Base-by-base conservation (phyloP, 1,140 invertebrate species). In the Hestina assimilis region DNA sequence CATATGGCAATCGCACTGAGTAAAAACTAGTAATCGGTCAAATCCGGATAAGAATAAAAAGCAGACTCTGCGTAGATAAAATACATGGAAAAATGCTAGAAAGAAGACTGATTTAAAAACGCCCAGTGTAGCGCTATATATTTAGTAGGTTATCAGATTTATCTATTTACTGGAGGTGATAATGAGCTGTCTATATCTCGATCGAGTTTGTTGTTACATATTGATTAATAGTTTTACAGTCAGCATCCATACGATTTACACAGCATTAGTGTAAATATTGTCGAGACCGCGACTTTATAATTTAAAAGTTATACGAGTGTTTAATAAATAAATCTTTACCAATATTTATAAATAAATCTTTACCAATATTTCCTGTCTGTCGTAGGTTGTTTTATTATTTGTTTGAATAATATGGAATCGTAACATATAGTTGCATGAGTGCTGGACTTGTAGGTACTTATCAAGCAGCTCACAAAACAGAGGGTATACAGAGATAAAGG, bases 171-270 rank as follows among this genome's bases (percentile, higher is more conserved):
- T n/a, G 45, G 31, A 57, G 54, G 54, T 57, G 54, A 35, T 56
- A 56, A 47, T 56, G 43, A 47, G 53, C 42, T 52, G 24, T 29
- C 43, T 47, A 47, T 56, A 43, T 46, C 23, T 40, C 33, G 24
- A 47, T 40, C 14, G 23, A 26, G 26, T 15, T n/a, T 6, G 15
- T 35, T 31, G 45, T 56, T 47, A 56, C 53, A 46, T 47, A 42
- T 35, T 35, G 53, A 56, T 56, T 56, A 47, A 56, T 56, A 38
- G 24, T 21, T 23, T 38, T 24, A 15, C 21, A 40, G 33, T 35
- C 33, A 17, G 14, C 19, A 35, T 35, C 33, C 33, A 35, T 35
- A 35, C 33, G 33, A 35, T 35, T 35, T 35, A 35, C 15, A 35
- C 33, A 8, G 33, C 33, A 38, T 38, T 38, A 38, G 33, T 38